Evolutionary conservation across 2,797 vertebrate species (phyloP).

Genomic region (Schizopygopsis malacanthus): DNA sequence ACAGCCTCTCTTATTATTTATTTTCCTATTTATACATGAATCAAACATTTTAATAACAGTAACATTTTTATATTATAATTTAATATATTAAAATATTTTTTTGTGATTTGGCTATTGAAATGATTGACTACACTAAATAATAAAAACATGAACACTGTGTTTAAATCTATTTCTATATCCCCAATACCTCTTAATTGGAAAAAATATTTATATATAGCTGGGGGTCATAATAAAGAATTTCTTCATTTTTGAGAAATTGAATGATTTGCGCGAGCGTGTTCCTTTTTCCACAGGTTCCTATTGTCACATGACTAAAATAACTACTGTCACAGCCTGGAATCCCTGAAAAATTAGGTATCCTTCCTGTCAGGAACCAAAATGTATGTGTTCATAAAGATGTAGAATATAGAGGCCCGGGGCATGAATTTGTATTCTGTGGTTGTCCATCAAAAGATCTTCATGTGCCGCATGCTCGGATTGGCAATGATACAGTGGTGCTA

Average conservation of each 20-base stretch:
- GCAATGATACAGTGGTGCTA: constrained; percentile 26
- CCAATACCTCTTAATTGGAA: background rate
- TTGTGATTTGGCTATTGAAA: background rate
- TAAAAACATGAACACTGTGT: background rate
- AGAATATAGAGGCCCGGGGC: constrained; percentile 38
- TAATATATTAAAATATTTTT: background rate
- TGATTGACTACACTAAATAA: background rate
- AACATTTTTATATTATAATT: background rate
- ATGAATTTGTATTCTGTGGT: constrained; percentile 51
- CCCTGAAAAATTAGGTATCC: constrained; percentile 14
- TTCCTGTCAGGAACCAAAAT: constrained; percentile 34
- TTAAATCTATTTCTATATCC: background rate
- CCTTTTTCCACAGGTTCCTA: background rate
- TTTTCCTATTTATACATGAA: background rate
- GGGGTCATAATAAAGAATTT: background rate
- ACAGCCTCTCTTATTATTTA: background rate
- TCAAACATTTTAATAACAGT: background rate
- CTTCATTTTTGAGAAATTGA: background rate
- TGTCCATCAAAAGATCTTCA: constrained; percentile 50
- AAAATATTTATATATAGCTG: constrained; percentile 11
- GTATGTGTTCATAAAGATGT: constrained; percentile 41
- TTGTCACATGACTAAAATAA: constrained; percentile 23
- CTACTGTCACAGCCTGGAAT: constrained; percentile 8
- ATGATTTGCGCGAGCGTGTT: background rate
- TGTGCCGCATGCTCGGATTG: constrained; percentile 48